phyloP scores from a whole-genome alignment of 1,140 invertebrate species.

The Ceratina australensis region DNA sequence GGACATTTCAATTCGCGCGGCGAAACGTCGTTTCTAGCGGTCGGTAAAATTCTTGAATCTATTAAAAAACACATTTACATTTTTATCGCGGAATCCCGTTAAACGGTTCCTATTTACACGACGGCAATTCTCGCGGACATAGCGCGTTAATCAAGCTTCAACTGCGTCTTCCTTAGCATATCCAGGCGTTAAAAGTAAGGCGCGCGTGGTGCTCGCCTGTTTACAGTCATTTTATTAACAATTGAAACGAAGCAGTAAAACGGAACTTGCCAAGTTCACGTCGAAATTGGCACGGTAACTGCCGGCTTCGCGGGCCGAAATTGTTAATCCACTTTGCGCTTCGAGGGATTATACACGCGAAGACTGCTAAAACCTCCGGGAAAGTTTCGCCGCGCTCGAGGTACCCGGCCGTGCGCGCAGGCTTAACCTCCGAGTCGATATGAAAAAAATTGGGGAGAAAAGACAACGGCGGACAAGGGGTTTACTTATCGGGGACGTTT shows the following conservation, averaged over 20 bases:
- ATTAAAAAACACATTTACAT: too few relatives aligned
- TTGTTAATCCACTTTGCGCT: slow-evolving; percentile 34
- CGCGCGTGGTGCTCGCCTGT: neutral
- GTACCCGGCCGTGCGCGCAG: neutral
- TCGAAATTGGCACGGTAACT: slow-evolving; percentile 28
- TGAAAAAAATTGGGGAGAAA: neutral
- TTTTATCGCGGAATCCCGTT: too few relatives aligned
- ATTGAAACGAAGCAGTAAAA: slow-evolving; percentile 4
- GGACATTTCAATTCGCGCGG: neutral
- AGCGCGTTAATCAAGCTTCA: too few relatives aligned
- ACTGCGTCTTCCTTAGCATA: too few relatives aligned
- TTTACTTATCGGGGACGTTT: neutral
- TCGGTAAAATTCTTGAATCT: neutral
- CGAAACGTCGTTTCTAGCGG: neutral
- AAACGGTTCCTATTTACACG: too few relatives aligned
- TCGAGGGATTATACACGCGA: slow-evolving; percentile 5
- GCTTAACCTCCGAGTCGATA: neutral
- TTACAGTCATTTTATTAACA: neutral
- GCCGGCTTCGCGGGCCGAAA: neutral
- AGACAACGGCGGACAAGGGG: neutral
- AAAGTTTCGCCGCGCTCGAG: slow-evolving; percentile 10
- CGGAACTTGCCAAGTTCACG: neutral
- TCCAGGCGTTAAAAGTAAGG: neutral
- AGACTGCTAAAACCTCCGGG: neutral
- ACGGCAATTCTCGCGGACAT: too few relatives aligned